Evolutionary conservation across 2,797 vertebrate species (phyloP), one percentile per base, ranked within the genome.

Genomic region (Poliocrania exsul): DNA sequence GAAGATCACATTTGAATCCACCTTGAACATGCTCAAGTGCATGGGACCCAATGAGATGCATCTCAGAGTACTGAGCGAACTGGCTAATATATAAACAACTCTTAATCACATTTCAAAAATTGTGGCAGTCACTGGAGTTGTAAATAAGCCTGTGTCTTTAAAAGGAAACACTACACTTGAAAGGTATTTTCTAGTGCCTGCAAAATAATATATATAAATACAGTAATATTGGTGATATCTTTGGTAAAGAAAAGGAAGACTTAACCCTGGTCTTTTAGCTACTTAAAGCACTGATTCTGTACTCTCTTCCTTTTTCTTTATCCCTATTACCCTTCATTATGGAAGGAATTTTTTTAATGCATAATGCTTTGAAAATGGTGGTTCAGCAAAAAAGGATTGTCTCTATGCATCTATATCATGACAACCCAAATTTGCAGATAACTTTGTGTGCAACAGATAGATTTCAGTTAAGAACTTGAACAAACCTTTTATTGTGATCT

Each of bases 21-120:
- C n/a, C 9, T 61, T 7, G 7, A 49, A 19, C 0, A 0, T 28
- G 4, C 46, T 5, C 23, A 35, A 40, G 6, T 69, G 8, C 23
- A 12, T 28, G 56, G n/a, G 19, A 37, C 16, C 9, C 50, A 25
- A 16, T 9, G 64, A 44, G 42, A 62, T 56, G 19, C 23, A 16
- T 82, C 56, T 42, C 49, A 42, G 28, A 13, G 56, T 50, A n/a
- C 19, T 38, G 24, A 77, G 16, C 37, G n/a, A 69, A 13, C 31
- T 62, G 37, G 11, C 28, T 82, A 19, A 17, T 37, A 10, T 0
- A 14, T 37, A 70, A 75, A 75, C 42, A 8, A 18, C 6, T 56
- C 10, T 42, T 35, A 31, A 46, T 35, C 20, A 25, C 26, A 38
- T 33, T 62, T 77, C 20, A 64, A 31, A 70, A 70, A 21, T 5